Percentiles rank a stretch among this genome's conserved stretches.
These are phyloP conservation scores for Sinocyclocheilus anophthalmus DNA, from an alignment of 2,113 vertebrate genomes.

Conservation along the genomic window DNA sequence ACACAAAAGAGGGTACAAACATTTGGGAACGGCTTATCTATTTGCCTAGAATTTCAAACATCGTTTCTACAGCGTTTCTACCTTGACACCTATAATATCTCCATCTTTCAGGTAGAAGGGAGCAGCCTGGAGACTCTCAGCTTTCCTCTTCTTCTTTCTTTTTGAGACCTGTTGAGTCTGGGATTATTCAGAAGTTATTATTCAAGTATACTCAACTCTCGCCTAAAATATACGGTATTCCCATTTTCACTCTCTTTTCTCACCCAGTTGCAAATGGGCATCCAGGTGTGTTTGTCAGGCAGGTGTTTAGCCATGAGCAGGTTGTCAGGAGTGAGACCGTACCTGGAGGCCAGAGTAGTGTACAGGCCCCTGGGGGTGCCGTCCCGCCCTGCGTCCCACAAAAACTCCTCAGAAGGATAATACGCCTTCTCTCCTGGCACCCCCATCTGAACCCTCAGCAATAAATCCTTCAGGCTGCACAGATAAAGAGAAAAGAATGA, in stretches of 20 bases:
- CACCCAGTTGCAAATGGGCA: conserved; percentile 88
- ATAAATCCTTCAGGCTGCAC: conserved; percentile 81
- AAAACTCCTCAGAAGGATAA: conserved; percentile 77
- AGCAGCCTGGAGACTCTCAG: conserved; percentile 81
- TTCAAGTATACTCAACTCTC: background rate
- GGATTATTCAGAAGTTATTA: conserved; percentile 3
- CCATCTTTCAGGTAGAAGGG: conserved; percentile 91
- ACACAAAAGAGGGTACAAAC: background rate
- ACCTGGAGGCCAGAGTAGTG: conserved; percentile 79
- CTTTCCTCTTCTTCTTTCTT: conserved; percentile 88
- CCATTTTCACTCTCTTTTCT: conserved; percentile 21
- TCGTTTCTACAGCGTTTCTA: conserved; percentile 49
- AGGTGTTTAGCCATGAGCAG: conserved; percentile 91
- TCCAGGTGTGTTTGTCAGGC: conserved; percentile 87
- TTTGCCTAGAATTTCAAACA: background rate
- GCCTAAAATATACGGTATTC: background rate
- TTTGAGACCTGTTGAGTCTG: conserved; percentile 88
- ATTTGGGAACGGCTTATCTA: too few species aligned
- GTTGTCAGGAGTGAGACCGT: conserved; percentile 81
- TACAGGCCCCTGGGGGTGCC: conserved; percentile 78
- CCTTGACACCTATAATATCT: conserved; percentile 89
- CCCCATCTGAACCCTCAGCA: conserved; percentile 83
- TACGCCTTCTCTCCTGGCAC: conserved; percentile 82
- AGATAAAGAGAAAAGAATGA: background rate
- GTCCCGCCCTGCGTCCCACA: conserved; percentile 84